Percentiles rank a stretch among this genome's conserved stretches.
phyloP scores from a whole-genome alignment of 2,797 vertebrate species.

The Philypnodon macrostomus region DNA sequence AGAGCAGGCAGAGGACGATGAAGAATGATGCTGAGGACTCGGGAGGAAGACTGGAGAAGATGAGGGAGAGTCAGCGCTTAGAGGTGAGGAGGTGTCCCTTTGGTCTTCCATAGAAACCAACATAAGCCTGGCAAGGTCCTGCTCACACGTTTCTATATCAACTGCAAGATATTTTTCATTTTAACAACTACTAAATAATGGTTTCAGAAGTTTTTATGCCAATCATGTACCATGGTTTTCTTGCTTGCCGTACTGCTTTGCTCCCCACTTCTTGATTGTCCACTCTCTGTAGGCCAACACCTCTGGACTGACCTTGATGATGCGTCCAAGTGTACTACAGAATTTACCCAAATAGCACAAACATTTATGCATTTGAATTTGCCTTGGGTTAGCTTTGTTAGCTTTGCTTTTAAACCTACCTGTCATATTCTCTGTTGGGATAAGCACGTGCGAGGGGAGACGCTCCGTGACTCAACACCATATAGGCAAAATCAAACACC shows the following conservation, averaged over 20 bases:
- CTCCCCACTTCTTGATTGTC: slow-evolving; percentile 92
- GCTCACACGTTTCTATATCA: slow-evolving; percentile 62
- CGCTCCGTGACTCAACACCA: slow-evolving; percentile 91
- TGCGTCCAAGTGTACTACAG: slow-evolving; percentile 89
- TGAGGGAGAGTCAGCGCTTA: slow-evolving; percentile 81
- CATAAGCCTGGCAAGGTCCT: slow-evolving; percentile 62
- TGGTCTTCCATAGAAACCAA: slow-evolving; percentile 74
- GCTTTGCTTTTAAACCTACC: slow-evolving; percentile 70
- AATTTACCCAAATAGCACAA: not conserved
- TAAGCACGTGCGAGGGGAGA: slow-evolving; percentile 90
- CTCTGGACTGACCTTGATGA: slow-evolving; percentile 94
- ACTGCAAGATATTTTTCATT: slow-evolving; percentile 3
- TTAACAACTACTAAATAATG: too few species aligned
- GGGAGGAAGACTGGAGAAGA: slow-evolving; percentile 86
- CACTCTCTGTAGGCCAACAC: slow-evolving; percentile 93
- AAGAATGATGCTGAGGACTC: slow-evolving; percentile 80
- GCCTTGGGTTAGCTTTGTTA: not conserved
- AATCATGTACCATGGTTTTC: slow-evolving; percentile 70
- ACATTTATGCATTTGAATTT: not conserved
- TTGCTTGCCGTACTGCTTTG: slow-evolving; percentile 74
- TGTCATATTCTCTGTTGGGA: slow-evolving; percentile 93
- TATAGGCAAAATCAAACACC: slow-evolving; percentile 98
- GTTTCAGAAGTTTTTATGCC: too few species aligned
- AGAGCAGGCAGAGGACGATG: slow-evolving; percentile 80
- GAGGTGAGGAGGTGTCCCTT: slow-evolving; percentile 80